These are phyloP conservation scores for Lasioglossum zephyrum DNA, from an alignment of 2,888 invertebrate genomes.

Conservation along the genomic window DNA sequence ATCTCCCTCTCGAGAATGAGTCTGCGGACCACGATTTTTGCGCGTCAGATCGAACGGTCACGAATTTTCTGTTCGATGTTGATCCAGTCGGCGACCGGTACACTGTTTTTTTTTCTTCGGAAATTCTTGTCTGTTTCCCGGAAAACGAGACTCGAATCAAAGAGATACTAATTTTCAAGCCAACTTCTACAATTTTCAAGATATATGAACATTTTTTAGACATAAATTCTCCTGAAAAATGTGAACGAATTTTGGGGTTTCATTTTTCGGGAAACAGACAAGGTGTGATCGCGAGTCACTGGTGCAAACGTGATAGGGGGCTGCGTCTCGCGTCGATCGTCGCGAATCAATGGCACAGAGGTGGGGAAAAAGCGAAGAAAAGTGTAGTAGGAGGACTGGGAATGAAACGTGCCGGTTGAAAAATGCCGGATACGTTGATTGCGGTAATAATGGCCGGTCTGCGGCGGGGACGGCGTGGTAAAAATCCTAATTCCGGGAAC, in stretches of 20 bases:
- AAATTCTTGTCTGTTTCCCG: not conserved
- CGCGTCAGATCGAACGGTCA: not conserved
- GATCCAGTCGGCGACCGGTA: not conserved
- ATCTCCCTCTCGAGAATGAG: constrained; percentile 70
- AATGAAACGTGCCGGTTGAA: constrained; percentile 73
- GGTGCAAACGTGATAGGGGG: constrained; percentile 8
- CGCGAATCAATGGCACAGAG: constrained; percentile 1
- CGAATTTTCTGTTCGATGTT: not conserved
- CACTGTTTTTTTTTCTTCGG: not conserved
- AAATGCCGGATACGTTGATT: constrained; percentile 80
- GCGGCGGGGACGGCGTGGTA: constrained; percentile 72
- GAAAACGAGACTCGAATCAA: not conserved
- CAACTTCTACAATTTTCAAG: not conserved
- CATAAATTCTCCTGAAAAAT: not conserved
- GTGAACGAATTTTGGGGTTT: not conserved
- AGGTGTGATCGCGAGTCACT: constrained; percentile 1
- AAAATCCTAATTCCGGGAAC: constrained; percentile 81
- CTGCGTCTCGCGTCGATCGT: not conserved
- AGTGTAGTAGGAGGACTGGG: constrained; percentile 38
- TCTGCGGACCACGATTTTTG: constrained; percentile 56
- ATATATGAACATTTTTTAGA: not conserved
- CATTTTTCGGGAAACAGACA: not conserved
- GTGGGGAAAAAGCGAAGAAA: not conserved
- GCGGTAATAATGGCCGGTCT: constrained; percentile 75
- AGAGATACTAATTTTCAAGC: not conserved